Base-by-base conservation (phyloP, 2,888 invertebrate genomes). In the Petrolisthes cinctipes region DNA sequence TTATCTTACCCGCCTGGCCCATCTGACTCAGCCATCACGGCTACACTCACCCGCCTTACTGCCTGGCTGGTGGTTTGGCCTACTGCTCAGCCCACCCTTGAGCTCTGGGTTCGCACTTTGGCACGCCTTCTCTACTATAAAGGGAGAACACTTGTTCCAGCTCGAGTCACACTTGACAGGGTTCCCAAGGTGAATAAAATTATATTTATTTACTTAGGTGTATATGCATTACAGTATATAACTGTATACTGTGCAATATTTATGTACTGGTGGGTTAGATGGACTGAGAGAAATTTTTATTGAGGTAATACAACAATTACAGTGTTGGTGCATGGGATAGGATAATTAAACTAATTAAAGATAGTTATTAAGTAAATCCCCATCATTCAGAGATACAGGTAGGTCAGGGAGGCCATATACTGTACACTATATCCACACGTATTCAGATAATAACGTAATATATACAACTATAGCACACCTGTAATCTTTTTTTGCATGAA, bases 41-140 rank as follows among this genome's bases (percentile, higher is more conserved):
- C 86, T 23, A 90, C 89, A 17, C 85, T 90, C 9, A 89, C 85
- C 2, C 78, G 90, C 66, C 89, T 90, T 54, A 89, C 85, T 14
- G 86, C 86, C 7, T 90, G 90, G 90, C 61, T 90, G 53, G 86
- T 89, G n/a, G 68, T 85, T 9, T 90, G 90, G 90, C 90, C 90
- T 9, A 76, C 86, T n/a, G 90, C 90, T 7, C 83, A 86, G 37
- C 37, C 61, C 23, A 89, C 89, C 4, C 73, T 90, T 4, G 85
- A 79, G 6, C 81, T 89, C 79, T 90, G 90, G 90, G 86, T 89
- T 5, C 78, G 81, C 53, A 89, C 89, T 5, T 71, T 90, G 51
- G 89, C 89, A 7, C 78, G 85, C 14, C 76, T 90, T 53, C 79
- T 90, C 73, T 86, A 86, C 57, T 85, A 87, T n/a, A 86, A 85